These are phyloP conservation scores for Neopipo cinnamomea DNA, from an alignment of 2,113 vertebrate genomes.

Conservation along the genomic window DNA sequence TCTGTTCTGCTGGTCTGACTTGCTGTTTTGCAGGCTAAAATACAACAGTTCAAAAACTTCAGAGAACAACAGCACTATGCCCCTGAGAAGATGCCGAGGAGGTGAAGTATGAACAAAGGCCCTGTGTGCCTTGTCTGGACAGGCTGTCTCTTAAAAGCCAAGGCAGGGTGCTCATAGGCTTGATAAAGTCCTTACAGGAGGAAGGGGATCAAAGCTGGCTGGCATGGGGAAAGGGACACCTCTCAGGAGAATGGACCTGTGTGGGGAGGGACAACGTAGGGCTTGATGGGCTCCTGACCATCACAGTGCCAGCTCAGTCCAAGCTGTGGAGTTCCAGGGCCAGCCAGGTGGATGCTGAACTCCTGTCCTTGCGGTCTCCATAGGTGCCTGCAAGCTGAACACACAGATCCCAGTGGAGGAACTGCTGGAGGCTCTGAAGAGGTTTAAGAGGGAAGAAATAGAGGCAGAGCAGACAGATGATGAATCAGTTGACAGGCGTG, in stretches of 20 bases:
- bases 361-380: not conserved
- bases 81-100: not conserved
- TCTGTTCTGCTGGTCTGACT: not conserved
- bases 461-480: slow-evolving; percentile 42
- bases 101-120: not conserved
- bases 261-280: not conserved
- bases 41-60: not conserved
- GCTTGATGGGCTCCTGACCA: not conserved
- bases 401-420: slow-evolving; percentile 21
- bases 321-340: not conserved
- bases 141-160: not conserved
- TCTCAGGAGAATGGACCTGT: not conserved
- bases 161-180: not conserved
- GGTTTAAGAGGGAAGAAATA: slow-evolving; percentile 29
- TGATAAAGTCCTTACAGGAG: not conserved
- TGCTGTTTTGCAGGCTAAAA: slow-evolving; percentile 25
- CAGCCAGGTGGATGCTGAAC: not conserved
- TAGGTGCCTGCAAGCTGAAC: not conserved
- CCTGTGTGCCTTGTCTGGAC: not conserved
- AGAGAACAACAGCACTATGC: not conserved
- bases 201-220: not conserved
- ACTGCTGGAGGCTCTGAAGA: slow-evolving; percentile 47
- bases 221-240: not conserved
- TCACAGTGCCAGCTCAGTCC: not conserved
- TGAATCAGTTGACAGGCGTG: not conserved